Conservation (phyloP, 2,888 invertebrate genomes). For the Callyntrura guangdongensis region DNA sequence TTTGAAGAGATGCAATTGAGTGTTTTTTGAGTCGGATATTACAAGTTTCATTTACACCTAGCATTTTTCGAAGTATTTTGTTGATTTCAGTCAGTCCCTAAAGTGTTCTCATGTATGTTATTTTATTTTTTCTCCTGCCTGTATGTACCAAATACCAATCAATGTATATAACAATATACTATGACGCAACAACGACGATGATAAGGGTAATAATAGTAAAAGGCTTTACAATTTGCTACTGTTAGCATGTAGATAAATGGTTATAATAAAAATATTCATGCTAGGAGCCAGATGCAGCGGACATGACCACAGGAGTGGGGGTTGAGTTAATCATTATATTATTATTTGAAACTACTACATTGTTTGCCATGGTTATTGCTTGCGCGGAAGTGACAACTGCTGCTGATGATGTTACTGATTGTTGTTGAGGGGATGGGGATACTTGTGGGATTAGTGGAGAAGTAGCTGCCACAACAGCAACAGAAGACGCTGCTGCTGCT, state of each 20-base stretch:
- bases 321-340: conserved; percentile 43
- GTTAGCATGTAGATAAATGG: background rate
- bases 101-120: background rate
- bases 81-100: conserved; percentile 45
- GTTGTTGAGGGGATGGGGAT: conserved; percentile 16
- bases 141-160: background rate
- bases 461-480: conserved; percentile 15
- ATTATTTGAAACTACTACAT: conserved; percentile 46
- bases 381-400: conserved; percentile 51
- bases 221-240: background rate
- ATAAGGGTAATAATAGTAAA: background rate
- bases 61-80: background rate
- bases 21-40: conserved; percentile 19
- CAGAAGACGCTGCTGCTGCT: background rate
- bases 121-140: background rate
- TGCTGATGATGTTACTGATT: conserved; percentile 2
- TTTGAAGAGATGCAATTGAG: conserved; percentile 47
- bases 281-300: conserved; percentile 49
- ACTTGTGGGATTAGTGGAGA: conserved; percentile 11
- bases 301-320: conserved; percentile 24
- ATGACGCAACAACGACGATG: background rate
- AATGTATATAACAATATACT: background rate
- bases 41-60: background rate
- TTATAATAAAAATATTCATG: conserved; percentile 3
- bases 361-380: conserved; percentile 50